Base-by-base conservation (phyloP, 2,888 invertebrate genomes). In the Patella depressa region DNA sequence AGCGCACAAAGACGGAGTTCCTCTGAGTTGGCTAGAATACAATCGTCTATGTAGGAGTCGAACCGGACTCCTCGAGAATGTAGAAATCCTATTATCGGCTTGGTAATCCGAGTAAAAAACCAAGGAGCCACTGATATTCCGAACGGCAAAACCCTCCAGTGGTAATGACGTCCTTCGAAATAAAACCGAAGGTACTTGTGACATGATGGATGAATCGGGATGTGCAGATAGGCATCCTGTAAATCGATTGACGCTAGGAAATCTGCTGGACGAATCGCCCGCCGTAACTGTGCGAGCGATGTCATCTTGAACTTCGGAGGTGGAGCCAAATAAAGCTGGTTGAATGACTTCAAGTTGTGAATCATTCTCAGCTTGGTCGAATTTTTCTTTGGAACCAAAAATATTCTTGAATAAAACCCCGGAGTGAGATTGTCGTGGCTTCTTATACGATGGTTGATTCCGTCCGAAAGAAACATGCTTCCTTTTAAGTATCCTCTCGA, bases 61-160 rank as follows among this genome's bases (percentile, higher is more conserved):
- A 73, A 73, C 15, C 19, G 2, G 15, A 73, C 54, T n/a, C 73
- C 73, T 54, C 15, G 45, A 5, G 54, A 54, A 53, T 73, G 73
- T 14, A 73, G 73, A 54, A 73, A 73, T 5, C 53, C 12, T 14
- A 53, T 19, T 14, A 73, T 53, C 17, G 73, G 73, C 15, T 45
- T 19, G 53, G 73, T 73, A 24, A 73, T 73, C 9, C 73, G n/a
- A 15, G 73, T 73, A 24, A 73, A 73, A 0, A 73, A 17, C 73
- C 53, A 73, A 19, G 73, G 73, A 54, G 73, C 73, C 73, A 71
- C 71, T 9, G 71, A 71, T 71, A 71, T 71, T 24, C 71, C 71
- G 34, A 71, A 71, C 34, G 71, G 73, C 2, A 53, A 53, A 11
- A 71, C 71, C 71, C 71, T 29, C 71, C 71, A 71, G 17, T 71